phyloP scores from a whole-genome alignment of 2,888 invertebrate genomes.

The Deroplatys truncata region DNA sequence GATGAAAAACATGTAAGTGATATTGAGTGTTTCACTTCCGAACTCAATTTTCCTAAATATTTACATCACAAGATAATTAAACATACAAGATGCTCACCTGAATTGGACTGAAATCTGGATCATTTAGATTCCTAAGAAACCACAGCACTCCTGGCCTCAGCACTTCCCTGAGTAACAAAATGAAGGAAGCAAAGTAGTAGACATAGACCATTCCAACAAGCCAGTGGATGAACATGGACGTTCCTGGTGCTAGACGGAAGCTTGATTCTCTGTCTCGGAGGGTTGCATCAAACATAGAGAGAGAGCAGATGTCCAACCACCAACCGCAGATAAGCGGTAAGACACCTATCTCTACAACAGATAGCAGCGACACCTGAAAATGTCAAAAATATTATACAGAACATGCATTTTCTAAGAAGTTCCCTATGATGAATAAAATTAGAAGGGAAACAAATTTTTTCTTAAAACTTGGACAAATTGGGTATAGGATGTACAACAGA shows the following conservation, averaged over 20 bases:
- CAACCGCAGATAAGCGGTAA: conserved; percentile 96
- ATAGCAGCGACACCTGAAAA: conserved; percentile 80
- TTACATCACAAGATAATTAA: too few species aligned
- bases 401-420: not conserved
- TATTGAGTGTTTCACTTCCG: too few species aligned
- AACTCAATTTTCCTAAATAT: too few species aligned
- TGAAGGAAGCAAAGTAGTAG: conserved; percentile 97
- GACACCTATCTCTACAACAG: conserved; percentile 95
- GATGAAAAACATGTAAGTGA: too few species aligned
- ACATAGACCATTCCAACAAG: conserved; percentile 98
- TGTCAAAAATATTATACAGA: conserved; percentile 34
- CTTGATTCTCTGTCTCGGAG: conserved; percentile 82
- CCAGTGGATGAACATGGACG: conserved; percentile 98
- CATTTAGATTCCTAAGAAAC: conserved; percentile 97
- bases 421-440: too few species aligned
- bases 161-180: conserved; percentile 87
- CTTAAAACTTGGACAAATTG: too few species aligned
- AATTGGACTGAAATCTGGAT: conserved; percentile 98
- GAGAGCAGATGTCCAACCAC: conserved; percentile 98
- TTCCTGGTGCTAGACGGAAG: conserved; percentile 88
- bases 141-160: conserved; percentile 95
- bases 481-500: too few species aligned
- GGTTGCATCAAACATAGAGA: conserved; percentile 87
- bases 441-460: too few species aligned
- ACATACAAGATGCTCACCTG: conserved; percentile 54